Evolutionary conservation across 30 jellyfish, hydroid and myxozoan genomes (phyloP), one percentile per base, ranked within the genome.

Genomic region (Turritopsis rubra): DNA sequence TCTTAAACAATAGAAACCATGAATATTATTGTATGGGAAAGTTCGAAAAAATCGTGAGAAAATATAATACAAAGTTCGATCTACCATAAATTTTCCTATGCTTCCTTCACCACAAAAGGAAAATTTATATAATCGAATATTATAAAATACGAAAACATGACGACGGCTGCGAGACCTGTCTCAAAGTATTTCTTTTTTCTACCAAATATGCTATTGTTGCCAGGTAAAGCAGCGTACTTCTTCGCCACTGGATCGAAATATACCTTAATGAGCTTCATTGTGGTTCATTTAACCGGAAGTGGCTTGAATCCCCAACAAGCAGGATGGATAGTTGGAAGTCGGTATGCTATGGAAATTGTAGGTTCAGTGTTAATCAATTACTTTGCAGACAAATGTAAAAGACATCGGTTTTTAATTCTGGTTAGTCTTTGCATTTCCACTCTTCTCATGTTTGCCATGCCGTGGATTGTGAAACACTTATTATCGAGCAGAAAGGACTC

Each of bases 241-340:
- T 68, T 68, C 5, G 77, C 31, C 9, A 68, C 77, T 23, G 77
- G 77, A 23, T 68, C 77, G 16, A 68, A 68, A 27, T 68, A 68
- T 19, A 68, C 77, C 16, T 68, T 68, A 22, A 68, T 68, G 77
- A 27, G 31, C 9, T 68, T 68, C 77, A 68, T 68, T 23, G 77
- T 68, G 30, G 28, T 68, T 7, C 30, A n/a, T 68, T 68, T 68
- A 19, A 68, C 77, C 9, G 31, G 77, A 19, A n/a, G 31, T 1
- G 77, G 77, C 31, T 68, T 68, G 30, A 1, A 68, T 22, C 21
- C 77, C 31, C 77, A 68, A 19, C 31, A 68, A 68, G 77, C 77
- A 8, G 77, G 77, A 68, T 68, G 30, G 31, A 68, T 68, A n/a
- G 77, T 68, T 27, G 77, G 77, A 68, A 19, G 31, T 8, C 28